Conservation (phyloP, 2,888 invertebrate species). For the Cinara cedri region DNA sequence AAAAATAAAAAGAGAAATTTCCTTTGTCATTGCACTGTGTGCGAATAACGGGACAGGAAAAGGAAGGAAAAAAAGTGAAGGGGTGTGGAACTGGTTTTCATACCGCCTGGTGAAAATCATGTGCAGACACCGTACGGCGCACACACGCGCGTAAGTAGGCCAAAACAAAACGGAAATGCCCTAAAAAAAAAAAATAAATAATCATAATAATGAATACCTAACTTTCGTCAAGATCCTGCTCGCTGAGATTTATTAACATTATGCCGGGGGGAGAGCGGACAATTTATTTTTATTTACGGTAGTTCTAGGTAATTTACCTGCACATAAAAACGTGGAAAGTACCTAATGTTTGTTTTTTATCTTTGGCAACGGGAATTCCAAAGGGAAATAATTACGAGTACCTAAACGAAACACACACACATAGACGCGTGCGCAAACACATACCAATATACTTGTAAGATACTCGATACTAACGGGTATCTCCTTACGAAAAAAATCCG, state of each 20-base stretch:
- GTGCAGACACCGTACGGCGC: conserved; percentile 42
- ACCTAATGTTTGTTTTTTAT: too few relatives aligned
- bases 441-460: not conserved
- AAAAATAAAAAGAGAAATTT: conserved; percentile 51
- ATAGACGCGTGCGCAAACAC: too few relatives aligned
- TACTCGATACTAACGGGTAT: too few relatives aligned
- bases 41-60: conserved; percentile 57
- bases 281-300: too few relatives aligned
- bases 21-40: conserved; percentile 52
- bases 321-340: too few relatives aligned
- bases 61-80: conserved; percentile 50
- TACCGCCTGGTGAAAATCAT: conserved; percentile 56
- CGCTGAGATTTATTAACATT: not conserved
- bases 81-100: conserved; percentile 57
- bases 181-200: conserved; percentile 47
- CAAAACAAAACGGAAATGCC: conserved; percentile 56
- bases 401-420: too few relatives aligned
- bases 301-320: too few relatives aligned
- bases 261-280: too few relatives aligned
- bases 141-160: conserved; percentile 44
- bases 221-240: conserved; percentile 36
- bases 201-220: too few relatives aligned
- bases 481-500: not conserved
- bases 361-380: too few relatives aligned
- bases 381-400: too few relatives aligned